A percentile compares a stretch with the other conserved stretches of the same genome.
These are phyloP conservation scores for Doris montereyensis DNA, from an alignment of 2,888 invertebrate genomes.

Conservation along the genomic window DNA sequence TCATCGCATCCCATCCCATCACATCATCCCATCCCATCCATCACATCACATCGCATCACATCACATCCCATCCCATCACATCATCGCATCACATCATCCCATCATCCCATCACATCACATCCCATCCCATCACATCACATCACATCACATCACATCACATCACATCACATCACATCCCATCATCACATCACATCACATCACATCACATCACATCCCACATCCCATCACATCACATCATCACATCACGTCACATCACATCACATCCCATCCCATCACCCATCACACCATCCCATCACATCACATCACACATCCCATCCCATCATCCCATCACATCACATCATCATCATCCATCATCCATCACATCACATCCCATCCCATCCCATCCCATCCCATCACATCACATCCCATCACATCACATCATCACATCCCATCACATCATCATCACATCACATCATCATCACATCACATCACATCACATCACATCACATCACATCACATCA, in stretches of 20 bases:
- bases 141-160: background rate
- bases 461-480: background rate
- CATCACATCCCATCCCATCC: background rate
- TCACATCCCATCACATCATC: background rate
- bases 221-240: background rate
- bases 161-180: background rate
- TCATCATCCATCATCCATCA: too few relatives aligned
- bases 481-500: background rate
- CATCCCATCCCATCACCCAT: background rate
- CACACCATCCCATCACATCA: background rate
- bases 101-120: background rate
- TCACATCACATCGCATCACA: too few relatives aligned
- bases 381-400: background rate
- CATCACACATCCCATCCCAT: background rate
- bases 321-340: background rate
- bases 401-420: background rate
- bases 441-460: background rate
- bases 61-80: background rate
- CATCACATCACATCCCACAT: too few relatives aligned
- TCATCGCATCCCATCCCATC: too few relatives aligned
- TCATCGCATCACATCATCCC: background rate
- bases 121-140: background rate
- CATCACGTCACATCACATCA: background rate
- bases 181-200: background rate
- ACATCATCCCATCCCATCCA: too few relatives aligned